Evolutionary conservation across 2,888 invertebrate genomes (phyloP), one percentile per base, ranked within the genome.

Genomic region (Scrobipalpa atriplicella): DNA sequence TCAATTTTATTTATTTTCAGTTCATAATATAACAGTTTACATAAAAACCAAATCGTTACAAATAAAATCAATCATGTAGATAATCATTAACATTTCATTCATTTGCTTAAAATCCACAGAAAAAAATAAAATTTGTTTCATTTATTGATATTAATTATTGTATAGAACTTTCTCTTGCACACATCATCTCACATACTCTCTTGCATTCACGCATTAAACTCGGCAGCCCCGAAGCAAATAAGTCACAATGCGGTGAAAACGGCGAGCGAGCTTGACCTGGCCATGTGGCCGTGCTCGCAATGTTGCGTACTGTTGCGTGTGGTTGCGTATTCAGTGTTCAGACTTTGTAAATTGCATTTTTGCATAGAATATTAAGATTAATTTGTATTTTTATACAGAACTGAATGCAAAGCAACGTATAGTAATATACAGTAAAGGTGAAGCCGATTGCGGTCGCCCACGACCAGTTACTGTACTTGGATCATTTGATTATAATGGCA

Each of bases 401-500:
- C 9, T 18, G 10, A 51, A 52, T 36, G 51, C 63, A n/a, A 47
- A 63, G n/a, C 51, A 52, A 18, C 51, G 63, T n/a, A 51, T 52
- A 1, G 70, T 84, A 6, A 70, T 87, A 3, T 87, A 84, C 65
- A 83, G 82, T 62, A 75, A 72, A 10, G 78, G 73, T 0, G 77
- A 77, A n/a, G 75, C 74, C 11, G 67, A 66, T 38, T 69, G 69
- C 21, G 78, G 77, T 8, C 74, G 68, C 21, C 39, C 64, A 18
- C 67, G 67, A 21, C 19, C 18, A 0, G 68, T 75, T 0, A 78
- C 81, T 10, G 68, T 82, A 0, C 71, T 88, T 1, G 86, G 81
- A 9, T 72, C 73, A 8, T 89, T 88, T 70, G 87, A 88, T 62
- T 73, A 74, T 18, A 67, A 76, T 1, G 87, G 87, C 0, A 84